These are phyloP conservation scores for Trididemnum clinides DNA, from an alignment of 23 tunicate species.

Conservation along the genomic window DNA sequence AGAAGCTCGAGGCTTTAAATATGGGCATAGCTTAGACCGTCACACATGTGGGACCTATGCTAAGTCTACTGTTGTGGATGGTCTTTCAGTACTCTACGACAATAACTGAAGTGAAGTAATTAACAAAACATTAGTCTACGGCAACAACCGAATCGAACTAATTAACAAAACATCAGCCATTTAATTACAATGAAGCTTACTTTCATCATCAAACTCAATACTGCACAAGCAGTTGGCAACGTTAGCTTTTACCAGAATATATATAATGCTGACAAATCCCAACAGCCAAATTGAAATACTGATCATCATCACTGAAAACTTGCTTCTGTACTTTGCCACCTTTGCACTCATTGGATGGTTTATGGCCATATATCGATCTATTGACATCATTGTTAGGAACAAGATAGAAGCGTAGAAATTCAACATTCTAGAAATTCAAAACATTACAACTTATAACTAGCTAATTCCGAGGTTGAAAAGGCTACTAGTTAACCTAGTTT, in stretches of 20 bases:
- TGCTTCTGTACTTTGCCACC: constrained; percentile 48
- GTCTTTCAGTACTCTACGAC: too few species aligned
- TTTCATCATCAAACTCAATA: constrained; percentile 21
- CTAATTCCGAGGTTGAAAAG: too few species aligned
- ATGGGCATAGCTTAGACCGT: too few species aligned
- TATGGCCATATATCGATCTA: constrained; percentile 94
- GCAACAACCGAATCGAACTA: too few species aligned
- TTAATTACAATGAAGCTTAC: background rate
- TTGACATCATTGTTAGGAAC: constrained; percentile 90
- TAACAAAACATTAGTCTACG: too few species aligned
- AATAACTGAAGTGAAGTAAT: too few species aligned
- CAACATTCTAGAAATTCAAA: constrained; percentile 66
- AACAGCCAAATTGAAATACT: constrained; percentile 53
- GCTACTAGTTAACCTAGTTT: too few species aligned
- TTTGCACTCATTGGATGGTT: constrained; percentile 70
- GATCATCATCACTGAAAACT: constrained; percentile 37
- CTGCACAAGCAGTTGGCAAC: constrained; percentile 69
- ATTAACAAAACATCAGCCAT: background rate
- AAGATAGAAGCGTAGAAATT: constrained; percentile 92
- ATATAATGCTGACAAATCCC: constrained; percentile 47
- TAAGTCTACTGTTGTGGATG: too few species aligned
- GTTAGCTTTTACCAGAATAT: constrained; percentile 45
- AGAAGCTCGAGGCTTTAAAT: too few species aligned
- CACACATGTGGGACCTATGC: too few species aligned
- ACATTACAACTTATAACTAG: too few species aligned